Evolutionary conservation across 2,888 invertebrate genomes (phyloP).

Genomic region (Crepidodera aurea): DNA sequence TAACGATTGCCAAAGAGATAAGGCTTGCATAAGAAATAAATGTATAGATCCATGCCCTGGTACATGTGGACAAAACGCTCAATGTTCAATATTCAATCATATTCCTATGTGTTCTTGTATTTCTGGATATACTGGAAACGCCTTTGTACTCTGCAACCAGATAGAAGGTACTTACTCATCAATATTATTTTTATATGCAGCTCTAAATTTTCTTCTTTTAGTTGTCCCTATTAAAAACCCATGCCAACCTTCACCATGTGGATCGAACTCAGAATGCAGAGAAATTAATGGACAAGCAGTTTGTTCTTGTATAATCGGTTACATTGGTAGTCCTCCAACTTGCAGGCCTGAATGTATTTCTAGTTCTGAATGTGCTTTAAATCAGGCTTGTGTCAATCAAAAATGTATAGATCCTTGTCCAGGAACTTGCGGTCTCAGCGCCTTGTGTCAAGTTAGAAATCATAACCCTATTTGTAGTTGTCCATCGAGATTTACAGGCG

Average conservation of each 20-base stretch:
- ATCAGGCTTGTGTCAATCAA: slow-evolving; percentile 63
- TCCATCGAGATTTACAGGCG: slow-evolving; percentile 63
- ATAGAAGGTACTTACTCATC: slow-evolving; percentile 50
- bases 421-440: slow-evolving; percentile 66
- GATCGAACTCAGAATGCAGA: slow-evolving; percentile 60
- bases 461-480: slow-evolving; percentile 70
- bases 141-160: slow-evolving; percentile 71
- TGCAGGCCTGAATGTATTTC: slow-evolving; percentile 64
- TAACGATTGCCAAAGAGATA: slow-evolving; percentile 73
- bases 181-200: no score
- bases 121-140: slow-evolving; percentile 73
- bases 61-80: slow-evolving; percentile 77
- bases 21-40: slow-evolving; percentile 74
- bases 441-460: slow-evolving; percentile 66
- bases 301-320: slow-evolving; percentile 64
- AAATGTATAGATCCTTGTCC: slow-evolving; percentile 67
- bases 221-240: slow-evolving; percentile 62
- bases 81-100: slow-evolving; percentile 78
- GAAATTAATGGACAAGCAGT: slow-evolving; percentile 70
- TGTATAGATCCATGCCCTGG: slow-evolving; percentile 77
- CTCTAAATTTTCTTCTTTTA: no score
- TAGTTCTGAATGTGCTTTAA: slow-evolving; percentile 63
- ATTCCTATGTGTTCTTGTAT: slow-evolving; percentile 80
- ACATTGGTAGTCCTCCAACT: slow-evolving; percentile 65
- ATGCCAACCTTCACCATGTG: slow-evolving; percentile 77